Base-by-base conservation (phyloP, 2,888 invertebrate species). In the Shargacucullia verbasci region DNA sequence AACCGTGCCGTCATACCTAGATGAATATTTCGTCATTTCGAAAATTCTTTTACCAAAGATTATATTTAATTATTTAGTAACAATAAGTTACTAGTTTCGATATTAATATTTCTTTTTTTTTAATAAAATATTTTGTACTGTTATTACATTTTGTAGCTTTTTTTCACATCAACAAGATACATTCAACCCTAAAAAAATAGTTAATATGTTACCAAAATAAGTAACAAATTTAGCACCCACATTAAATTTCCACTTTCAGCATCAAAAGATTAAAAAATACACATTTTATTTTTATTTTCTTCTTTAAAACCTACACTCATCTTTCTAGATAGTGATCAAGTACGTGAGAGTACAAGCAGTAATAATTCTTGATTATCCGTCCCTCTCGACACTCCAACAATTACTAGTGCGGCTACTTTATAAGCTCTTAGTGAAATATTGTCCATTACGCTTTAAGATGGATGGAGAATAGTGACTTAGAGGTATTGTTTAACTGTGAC, bases 341-440 rank as follows among this genome's bases (percentile, higher is more conserved):
- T 52, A 62, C 53, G 53, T 41, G 49, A 53, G 45, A 39, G 46
- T 35, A 45, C 25, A 35, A 35, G 25, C 10, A 13, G 57, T 63
- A 63, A 74, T 83, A 83, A 83, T 74, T 85, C 77, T 77, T 78
- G 79, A 82, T 83, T 82, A 83, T 76, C 70, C 53, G 58, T 57
- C 48, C 60, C 69, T 74, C 73, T 75, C 70, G 63, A 59, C 71
- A 66, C 73, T 67, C 59, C 47, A 45, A 64, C 70, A 77, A 79
- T 76, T 76, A 80, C 76, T 63, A 47, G 47, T 67, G 60, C 48
- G 43, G 53, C 44, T 62, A 59, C 57, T 67, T 68, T 79, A 63
- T 70, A 70, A 66, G 64, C 66, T 72, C 55, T 72, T 59, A 63
- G 72, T 73, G 38, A 67, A 59, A 61, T 67, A 63, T 59, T 15